These are phyloP conservation scores for Saccostrea echinata DNA, from an alignment of 1,140 invertebrate genomes.

Conservation along the genomic window DNA sequence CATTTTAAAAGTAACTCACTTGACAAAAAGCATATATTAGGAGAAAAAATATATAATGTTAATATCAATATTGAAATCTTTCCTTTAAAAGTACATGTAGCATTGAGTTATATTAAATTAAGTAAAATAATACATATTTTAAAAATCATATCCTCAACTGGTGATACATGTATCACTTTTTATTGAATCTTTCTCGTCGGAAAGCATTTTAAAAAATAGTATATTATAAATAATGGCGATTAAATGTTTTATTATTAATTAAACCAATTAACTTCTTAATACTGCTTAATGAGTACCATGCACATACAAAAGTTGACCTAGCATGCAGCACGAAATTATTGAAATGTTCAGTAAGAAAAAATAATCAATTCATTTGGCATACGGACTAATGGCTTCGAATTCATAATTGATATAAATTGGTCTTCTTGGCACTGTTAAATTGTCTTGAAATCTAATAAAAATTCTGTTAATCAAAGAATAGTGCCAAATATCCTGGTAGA, in stretches of 20 bases:
- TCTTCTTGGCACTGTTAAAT: not conserved
- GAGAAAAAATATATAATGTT: too few relatives aligned
- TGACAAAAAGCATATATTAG: too few relatives aligned
- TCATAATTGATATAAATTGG: not conserved
- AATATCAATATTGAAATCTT: too few relatives aligned
- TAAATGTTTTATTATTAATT: not conserved
- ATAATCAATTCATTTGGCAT: not conserved
- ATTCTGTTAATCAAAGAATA: not conserved
- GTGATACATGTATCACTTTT: too few relatives aligned
- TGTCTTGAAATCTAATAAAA: not conserved
- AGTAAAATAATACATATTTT: too few relatives aligned
- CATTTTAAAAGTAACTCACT: too few relatives aligned
- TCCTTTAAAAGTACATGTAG: too few relatives aligned
- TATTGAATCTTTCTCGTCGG: too few relatives aligned
- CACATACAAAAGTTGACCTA: not conserved
- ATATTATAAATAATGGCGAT: too few relatives aligned
- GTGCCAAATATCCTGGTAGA: not conserved
- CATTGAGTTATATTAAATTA: too few relatives aligned
- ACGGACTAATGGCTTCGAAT: not conserved
- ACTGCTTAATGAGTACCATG: not conserved
- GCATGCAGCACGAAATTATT: not conserved
- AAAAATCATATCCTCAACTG: too few relatives aligned
- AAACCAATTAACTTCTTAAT: not conserved
- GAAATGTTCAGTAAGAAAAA: not conserved
- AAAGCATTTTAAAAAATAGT: too few relatives aligned